Conservation (phyloP, 1,140 invertebrate species). For the Bemisia tabaci region DNA sequence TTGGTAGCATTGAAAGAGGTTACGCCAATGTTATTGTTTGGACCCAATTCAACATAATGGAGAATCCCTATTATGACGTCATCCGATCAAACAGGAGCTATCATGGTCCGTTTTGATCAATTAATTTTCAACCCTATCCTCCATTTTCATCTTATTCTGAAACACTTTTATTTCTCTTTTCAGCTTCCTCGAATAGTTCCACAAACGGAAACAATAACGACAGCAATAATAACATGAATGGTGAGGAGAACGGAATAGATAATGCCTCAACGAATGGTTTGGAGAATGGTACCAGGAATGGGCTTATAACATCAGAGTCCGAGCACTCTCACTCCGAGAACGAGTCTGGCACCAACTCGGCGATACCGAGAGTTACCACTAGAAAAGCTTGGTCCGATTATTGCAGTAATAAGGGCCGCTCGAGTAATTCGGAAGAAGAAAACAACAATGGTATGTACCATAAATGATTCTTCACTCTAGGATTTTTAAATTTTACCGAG, state of each 20-base stretch:
- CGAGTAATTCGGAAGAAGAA: slow-evolving; percentile 39
- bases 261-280: neutral
- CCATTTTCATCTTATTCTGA: neutral
- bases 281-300: slow-evolving; percentile 22
- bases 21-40: too few relatives aligned
- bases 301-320: neutral
- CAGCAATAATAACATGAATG: slow-evolving; percentile 6
- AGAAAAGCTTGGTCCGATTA: slow-evolving; percentile 59
- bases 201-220: slow-evolving; percentile 8
- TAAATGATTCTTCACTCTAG: too few relatives aligned
- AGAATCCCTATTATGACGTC: too few relatives aligned
- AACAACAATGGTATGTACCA: slow-evolving; percentile 24
- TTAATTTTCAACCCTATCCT: too few relatives aligned
- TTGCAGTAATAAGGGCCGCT: slow-evolving; percentile 43
- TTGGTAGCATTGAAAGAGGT: too few relatives aligned
- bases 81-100: too few relatives aligned
- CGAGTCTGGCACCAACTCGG: slow-evolving; percentile 26
- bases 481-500: too few relatives aligned
- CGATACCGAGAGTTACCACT: slow-evolving; percentile 46
- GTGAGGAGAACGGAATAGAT: neutral
- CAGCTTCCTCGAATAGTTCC: slow-evolving; percentile 5
- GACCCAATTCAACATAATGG: too few relatives aligned
- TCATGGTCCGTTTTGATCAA: too few relatives aligned
- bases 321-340: slow-evolving; percentile 31
- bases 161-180: slow-evolving; percentile 3